Evolutionary conservation across 2,888 invertebrate species (phyloP).

Genomic region (Leptarthrus brevirostris): DNA sequence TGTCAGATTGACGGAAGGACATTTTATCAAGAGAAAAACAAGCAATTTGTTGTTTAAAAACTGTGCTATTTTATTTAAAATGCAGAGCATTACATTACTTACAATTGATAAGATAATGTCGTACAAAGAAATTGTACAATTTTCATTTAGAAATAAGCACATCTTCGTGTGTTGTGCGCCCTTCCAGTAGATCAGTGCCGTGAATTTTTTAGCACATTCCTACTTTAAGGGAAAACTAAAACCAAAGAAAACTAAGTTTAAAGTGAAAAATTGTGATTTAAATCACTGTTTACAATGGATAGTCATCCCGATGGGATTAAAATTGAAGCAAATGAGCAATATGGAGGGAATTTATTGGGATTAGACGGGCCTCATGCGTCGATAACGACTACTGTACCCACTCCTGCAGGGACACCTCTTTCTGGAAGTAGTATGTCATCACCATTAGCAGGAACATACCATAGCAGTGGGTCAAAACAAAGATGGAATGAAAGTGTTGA

Average conservation of each 20-base stretch:
- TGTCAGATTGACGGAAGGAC: slow-evolving; percentile 33
- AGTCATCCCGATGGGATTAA: slow-evolving; percentile 67
- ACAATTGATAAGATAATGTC: no score
- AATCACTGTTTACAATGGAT: slow-evolving; percentile 62
- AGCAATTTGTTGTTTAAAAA: no score
- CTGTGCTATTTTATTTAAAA: no score
- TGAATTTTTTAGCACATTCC: neutral
- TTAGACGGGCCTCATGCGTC: slow-evolving; percentile 10
- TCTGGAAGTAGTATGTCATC: slow-evolving; percentile 34
- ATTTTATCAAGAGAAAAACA: slow-evolving; percentile 12
- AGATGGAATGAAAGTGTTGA: slow-evolving; percentile 68
- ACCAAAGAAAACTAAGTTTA: slow-evolving; percentile 28
- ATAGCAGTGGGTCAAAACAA: slow-evolving; percentile 57
- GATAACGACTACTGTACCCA: slow-evolving; percentile 46
- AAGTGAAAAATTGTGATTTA: slow-evolving; percentile 20
- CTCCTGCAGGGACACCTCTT: slow-evolving; percentile 49
- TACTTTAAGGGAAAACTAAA: neutral
- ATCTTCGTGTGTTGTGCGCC: neutral
- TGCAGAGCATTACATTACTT: no score
- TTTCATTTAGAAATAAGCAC: neutral
- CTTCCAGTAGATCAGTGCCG: neutral
- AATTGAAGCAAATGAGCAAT: slow-evolving; percentile 65
- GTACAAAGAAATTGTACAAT: slow-evolving; percentile 4
- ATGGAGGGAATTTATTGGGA: slow-evolving; percentile 22
- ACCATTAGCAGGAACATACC: slow-evolving; percentile 55